Evolutionary conservation across 2,888 invertebrate species (phyloP), one percentile per base, ranked within the genome.

Genomic region (Lycocerus yunnanus): DNA sequence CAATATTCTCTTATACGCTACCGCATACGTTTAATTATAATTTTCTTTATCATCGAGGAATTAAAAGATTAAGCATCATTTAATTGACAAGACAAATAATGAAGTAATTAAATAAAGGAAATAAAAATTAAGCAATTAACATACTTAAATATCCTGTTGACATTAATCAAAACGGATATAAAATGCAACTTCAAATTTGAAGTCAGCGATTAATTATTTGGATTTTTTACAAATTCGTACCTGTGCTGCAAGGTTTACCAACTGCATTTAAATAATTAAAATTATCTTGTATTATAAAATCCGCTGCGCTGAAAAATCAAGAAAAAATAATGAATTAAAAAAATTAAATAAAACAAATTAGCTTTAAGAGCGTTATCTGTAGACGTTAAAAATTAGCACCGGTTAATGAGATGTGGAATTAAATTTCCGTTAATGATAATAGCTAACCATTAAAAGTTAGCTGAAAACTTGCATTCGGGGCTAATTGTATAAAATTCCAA

Each of bases 51-150:
- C 20, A 63, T 18, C 18, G 20, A 20, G 11, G 61, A 20, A 18
- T 63, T 63, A 63, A 43, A 43, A 43, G 61, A 63, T 63, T 63
- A 63, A 63, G 61, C 61, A n/a, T 20, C 61, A 20, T 63, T 63
- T 63, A 63, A 63, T 63, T 63, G 61, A 63, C 61, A 63, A 20
- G 18, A 14, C 61, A 63, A 63, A 63, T 63, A 63, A 63, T 63
- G 61, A 18, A 63, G 61, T 63, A 63, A 63, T 63, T 63, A 63
- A 63, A 63, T 15, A 20, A 63, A 63, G 61, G 61, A 63, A 63
- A 63, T 63, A 63, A 63, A 63, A 63, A 63, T 63, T 63, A 63
- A 63, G n/a, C 61, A 63, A 63, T 63, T 63, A 63, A 63, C 61
- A 63, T 63, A 63, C 20, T 15, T 63, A 15, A 15, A 63, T 15